These are phyloP conservation scores for Bugulina stolonifera DNA, from an alignment of 2,888 invertebrate species.

Conservation along the genomic window DNA sequence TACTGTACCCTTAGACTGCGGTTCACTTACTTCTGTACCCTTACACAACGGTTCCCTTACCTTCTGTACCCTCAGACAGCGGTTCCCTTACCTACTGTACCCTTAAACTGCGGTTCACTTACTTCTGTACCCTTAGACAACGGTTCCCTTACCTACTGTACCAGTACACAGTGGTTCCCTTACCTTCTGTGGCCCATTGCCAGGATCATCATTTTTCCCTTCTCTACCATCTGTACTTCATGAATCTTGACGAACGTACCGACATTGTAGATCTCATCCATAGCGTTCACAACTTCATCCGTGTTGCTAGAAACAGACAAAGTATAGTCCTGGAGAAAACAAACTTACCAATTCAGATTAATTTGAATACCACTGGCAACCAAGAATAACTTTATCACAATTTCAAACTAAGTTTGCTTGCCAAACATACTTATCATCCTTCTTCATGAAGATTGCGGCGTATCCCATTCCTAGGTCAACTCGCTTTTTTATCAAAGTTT, in stretches of 20 bases:
- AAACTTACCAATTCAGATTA: too few relatives aligned
- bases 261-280: constrained; percentile 79
- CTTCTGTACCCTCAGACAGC: too few relatives aligned
- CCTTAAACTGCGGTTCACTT: constrained; percentile 58
- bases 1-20: too few relatives aligned
- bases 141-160: neutral
- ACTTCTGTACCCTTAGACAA: neutral
- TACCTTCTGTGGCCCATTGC: constrained; percentile 84
- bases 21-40: too few relatives aligned
- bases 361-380: too few relatives aligned
- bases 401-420: too few relatives aligned
- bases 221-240: constrained; percentile 91
- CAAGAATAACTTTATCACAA: too few relatives aligned
- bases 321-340: too few relatives aligned
- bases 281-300: constrained; percentile 71
- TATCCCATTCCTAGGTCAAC: constrained; percentile 94
- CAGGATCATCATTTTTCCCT: constrained; percentile 73
- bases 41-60: too few relatives aligned
- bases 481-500: constrained; percentile 83
- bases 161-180: too few relatives aligned
- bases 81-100: constrained; percentile 73
- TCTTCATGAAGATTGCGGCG: constrained; percentile 91
- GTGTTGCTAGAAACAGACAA: constrained; percentile 69
- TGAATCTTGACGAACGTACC: constrained; percentile 98
- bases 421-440: constrained; percentile 70